Evolutionary conservation across 2,888 invertebrate species (phyloP).

Genomic region (Sphinx pinastri): DNA sequence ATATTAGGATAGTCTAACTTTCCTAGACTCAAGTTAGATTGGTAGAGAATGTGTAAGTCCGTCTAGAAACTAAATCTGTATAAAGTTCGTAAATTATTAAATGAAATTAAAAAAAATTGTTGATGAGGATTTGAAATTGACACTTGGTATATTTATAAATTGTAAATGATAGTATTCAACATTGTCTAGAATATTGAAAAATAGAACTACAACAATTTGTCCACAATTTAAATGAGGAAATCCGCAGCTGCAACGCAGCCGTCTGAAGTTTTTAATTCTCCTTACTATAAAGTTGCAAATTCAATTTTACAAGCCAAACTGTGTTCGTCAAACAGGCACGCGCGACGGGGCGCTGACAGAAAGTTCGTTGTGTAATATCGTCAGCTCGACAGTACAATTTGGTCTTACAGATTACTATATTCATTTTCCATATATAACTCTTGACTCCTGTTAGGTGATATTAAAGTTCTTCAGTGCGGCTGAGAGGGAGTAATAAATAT

Average conservation of each 20-base stretch:
- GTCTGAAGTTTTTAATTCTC: constrained; percentile 22
- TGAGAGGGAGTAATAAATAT: no score
- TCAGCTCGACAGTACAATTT: neutral
- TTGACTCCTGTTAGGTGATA: no score
- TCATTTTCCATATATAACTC: neutral
- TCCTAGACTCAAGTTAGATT: no score
- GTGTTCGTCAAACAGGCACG: constrained; percentile 17
- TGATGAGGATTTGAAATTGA: no score
- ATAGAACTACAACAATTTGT: constrained; percentile 9
- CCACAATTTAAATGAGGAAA: constrained; percentile 14
- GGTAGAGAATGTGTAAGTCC: no score
- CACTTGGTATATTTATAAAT: no score
- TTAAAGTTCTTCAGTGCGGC: no score
- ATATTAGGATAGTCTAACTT: no score
- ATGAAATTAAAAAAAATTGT: no score
- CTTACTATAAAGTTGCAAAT: constrained; percentile 24
- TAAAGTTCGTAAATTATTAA: no score
- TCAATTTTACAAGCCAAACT: constrained; percentile 25
- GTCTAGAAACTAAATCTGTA: no score
- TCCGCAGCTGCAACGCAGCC: constrained; percentile 14
- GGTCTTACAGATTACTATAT: neutral
- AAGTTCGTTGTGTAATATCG: constrained; percentile 16
- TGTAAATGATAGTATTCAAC: no score
- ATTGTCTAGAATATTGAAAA: neutral
- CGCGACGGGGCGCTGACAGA: constrained; percentile 5